A percentile compares a stretch with the other conserved stretches of the same genome.
These are phyloP conservation scores for Andrena haemorrhoa DNA, from an alignment of 2,888 invertebrate species.

Conservation along the genomic window DNA sequence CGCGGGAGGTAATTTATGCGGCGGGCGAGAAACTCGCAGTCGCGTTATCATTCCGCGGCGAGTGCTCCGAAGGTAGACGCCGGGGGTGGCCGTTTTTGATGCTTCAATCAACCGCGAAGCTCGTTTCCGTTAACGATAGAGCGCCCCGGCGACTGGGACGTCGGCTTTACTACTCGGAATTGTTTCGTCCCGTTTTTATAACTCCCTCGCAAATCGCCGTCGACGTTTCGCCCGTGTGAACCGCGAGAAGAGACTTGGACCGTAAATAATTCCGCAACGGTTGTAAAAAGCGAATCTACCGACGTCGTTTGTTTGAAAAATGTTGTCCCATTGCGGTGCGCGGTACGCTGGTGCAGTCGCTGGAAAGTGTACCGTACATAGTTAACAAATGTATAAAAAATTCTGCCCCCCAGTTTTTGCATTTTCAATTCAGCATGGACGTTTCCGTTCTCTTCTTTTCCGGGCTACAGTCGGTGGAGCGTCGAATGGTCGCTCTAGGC, in stretches of 20 bases:
- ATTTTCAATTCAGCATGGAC: neutral
- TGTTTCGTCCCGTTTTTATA: constrained; percentile 15
- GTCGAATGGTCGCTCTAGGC: too few relatives aligned
- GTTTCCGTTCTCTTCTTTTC: too few relatives aligned
- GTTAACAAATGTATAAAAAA: neutral
- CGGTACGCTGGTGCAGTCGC: neutral
- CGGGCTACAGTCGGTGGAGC: too few relatives aligned
- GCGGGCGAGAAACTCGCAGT: too few relatives aligned
- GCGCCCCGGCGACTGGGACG: constrained; percentile 2
- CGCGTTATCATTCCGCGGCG: too few relatives aligned
- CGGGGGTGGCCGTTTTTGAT: neutral
- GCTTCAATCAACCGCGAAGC: constrained; percentile 20
- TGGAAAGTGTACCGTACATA: constrained; percentile 3
- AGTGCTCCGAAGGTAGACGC: neutral
- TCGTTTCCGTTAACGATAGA: constrained; percentile 11
- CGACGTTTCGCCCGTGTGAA: neutral
- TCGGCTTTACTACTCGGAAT: neutral
- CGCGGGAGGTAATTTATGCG: neutral
- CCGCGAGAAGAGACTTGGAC: neutral
- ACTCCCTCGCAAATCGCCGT: constrained; percentile 19
- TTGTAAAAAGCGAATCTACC: constrained; percentile 9
- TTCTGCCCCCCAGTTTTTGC: neutral
- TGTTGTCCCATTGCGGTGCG: neutral
- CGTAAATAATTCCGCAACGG: constrained; percentile 12
- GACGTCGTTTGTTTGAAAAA: constrained; percentile 3